A percentile compares a stretch with the other conserved stretches of the same genome.
Conservation (phyloP, 2,113 vertebrate genomes). For the Cepphus grylle region DNA sequence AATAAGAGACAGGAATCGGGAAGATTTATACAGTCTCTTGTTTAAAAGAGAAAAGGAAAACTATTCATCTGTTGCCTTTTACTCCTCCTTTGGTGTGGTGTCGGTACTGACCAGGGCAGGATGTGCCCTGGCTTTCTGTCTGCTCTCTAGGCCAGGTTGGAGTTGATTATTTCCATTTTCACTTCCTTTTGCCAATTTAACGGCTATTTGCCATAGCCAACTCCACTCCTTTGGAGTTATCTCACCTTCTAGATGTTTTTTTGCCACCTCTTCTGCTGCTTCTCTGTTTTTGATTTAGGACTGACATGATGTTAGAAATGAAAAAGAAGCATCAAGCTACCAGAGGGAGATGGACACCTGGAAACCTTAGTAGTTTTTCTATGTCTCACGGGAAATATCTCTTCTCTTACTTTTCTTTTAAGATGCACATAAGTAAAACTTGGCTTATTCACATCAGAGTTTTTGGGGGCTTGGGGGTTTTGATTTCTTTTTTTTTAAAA, state of each 20-base stretch:
- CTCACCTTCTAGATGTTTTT: slow-evolving; percentile 56
- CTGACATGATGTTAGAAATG: background rate
- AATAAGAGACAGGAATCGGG: background rate
- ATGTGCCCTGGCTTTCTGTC: background rate
- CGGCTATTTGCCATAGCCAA: slow-evolving; percentile 32
- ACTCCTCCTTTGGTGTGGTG: background rate
- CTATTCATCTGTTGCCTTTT: background rate
- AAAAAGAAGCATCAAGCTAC: background rate
- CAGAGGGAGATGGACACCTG: background rate
- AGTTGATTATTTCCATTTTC: slow-evolving; percentile 65
- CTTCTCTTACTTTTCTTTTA: background rate
- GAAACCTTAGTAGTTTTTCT: background rate
- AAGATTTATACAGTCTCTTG: background rate
- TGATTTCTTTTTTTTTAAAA: background rate
- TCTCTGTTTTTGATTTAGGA: slow-evolving; percentile 44
- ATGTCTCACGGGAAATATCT: background rate
- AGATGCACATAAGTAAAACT: background rate
- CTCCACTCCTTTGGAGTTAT: slow-evolving; percentile 41
- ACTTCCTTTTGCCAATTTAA: slow-evolving; percentile 68
- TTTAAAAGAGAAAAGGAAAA: background rate
- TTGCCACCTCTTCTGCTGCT: slow-evolving; percentile 46
- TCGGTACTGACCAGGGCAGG: background rate
- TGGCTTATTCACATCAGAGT: background rate
- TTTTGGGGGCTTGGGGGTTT: accelerated
- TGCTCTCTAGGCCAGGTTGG: background rate